Conservation (phyloP, 2,888 invertebrate genomes). For the Lithophane leautieri region DNA sequence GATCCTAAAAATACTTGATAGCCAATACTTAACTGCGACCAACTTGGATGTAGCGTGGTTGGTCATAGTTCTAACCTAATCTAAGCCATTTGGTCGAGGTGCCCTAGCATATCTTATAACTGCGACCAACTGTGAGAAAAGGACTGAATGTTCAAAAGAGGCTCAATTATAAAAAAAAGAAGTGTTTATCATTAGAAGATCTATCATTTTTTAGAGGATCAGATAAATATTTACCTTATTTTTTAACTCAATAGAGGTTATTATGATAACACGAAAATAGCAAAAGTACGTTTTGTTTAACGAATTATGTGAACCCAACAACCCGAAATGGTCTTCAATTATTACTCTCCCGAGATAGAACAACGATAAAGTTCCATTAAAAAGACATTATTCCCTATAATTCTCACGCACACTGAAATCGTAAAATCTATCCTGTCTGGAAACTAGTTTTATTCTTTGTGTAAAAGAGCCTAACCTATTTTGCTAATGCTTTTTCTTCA, state of each 20-base stretch:
- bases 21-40: neutral
- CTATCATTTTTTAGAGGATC: neutral
- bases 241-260: neutral
- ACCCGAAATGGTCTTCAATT: constrained; percentile 22
- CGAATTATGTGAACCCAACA: neutral
- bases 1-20: neutral
- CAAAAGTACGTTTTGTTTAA: neutral
- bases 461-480: neutral
- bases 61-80: neutral
- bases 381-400: constrained; percentile 25
- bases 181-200: neutral
- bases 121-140: neutral
- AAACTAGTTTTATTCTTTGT: constrained; percentile 6
- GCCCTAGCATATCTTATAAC: no score
- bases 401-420: constrained; percentile 9
- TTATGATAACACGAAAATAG: neutral
- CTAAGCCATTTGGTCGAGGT: neutral
- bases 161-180: neutral
- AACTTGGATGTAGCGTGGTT: neutral
- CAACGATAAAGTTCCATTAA: constrained; percentile 20
- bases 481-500: constrained; percentile 2
- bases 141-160: neutral
- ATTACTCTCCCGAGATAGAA: constrained; percentile 16
- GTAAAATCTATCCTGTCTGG: constrained; percentile 13
- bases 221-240: neutral